Base-by-base conservation (phyloP, 2,113 vertebrate species). In the Pachypanchax playfairii region DNA sequence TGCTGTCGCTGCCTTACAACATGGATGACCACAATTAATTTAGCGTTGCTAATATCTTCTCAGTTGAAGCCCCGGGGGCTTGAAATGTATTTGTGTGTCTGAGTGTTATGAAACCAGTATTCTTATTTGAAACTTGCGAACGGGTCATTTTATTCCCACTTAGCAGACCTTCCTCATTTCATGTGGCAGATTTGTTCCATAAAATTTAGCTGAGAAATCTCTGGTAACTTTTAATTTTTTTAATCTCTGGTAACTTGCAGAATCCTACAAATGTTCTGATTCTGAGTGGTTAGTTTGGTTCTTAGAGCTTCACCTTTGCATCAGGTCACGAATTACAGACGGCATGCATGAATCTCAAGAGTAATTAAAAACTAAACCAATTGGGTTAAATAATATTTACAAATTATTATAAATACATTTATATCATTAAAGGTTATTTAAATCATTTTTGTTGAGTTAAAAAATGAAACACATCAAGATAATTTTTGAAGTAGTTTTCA, bases 1-100 rank as follows among this genome's bases (percentile, higher is more conserved):
- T 54, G 63, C 57, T 62, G 70, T 68, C 48, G 71, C 73, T 58
- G 82, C 80, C 78, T 82, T 70, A 76, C 53, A 44, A 69, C 57
- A 68, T 33, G 64, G 60, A 78, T 38, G 69, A 71, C 63, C 65
- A 79, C 61, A 65, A 2, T 67, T 64, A 46, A 55, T 71, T 73
- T 67, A 64, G 42, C 24, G 66, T 80, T 35, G 66, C 48, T 31
- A 22, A 48, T 76, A 14, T 63, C 4, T 50, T 22, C 58, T 44
- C 17, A 35, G 18, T 49, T 43, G 51, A 73, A 51, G 65, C 59
- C 43, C 57, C 18, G 38, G 39, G 35, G 73, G 51, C 64, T 74
- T 38, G 8, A 31, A 61, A 3, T 35, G 33, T 35, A 12, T 35
- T 9, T 10, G 33, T 35, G 33, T 35, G 33, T 12, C n/a, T 18